Base-by-base conservation (phyloP, 2,113 vertebrate species). In the Chascanopsetta lugubris region DNA sequence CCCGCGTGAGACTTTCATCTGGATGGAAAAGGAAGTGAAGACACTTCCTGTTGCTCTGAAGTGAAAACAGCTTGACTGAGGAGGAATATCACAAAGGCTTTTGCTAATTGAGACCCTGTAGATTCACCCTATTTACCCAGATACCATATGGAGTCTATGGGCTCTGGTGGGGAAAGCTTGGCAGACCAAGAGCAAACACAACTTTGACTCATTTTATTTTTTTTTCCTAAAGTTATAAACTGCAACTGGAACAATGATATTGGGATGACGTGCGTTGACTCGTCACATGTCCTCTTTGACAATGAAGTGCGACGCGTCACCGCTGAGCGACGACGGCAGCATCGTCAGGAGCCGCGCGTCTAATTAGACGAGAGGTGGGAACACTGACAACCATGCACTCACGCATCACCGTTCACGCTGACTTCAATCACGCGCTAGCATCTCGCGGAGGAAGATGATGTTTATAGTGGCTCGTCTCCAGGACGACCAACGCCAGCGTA, bases 381-480 rank as follows among this genome's bases (percentile, higher is more conserved):
- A 75, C 7, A 32, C 15, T 61, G 66, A 69, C 66, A 55, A 40
- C 0, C 18, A 45, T 29, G 60, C 40, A 45, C 36, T 47, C n/a
- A 50, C 6, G 22, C 61, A 53, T 40, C 8, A 18, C n/a, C n/a
- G n/a, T 10, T 11, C 26, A 56, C 27, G 36, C 32, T 38, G n/a
- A n/a, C n/a, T 63, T 82, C 72, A 75, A 50, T 54, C 47, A 47
- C 30, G n/a, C 27, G 61, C 65, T n/a, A 25, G 53, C 69, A 45
- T 78, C 75, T 63, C 65, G 29, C 46, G 60, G 77, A 76, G 64
- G 79, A 83, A 78, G 78, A 77, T 73, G 75, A 61, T 86, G 80
- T 82, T 89, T 87, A 85, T 83, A 69, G 70, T 81, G 73, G 79
- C 72, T 88, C 13, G n/a, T 69, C 53, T 81, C 73, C 77, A 79